phyloP scores from a whole-genome alignment of 2,113 vertebrate genomes.

The Nothoprocta perdicaria region DNA sequence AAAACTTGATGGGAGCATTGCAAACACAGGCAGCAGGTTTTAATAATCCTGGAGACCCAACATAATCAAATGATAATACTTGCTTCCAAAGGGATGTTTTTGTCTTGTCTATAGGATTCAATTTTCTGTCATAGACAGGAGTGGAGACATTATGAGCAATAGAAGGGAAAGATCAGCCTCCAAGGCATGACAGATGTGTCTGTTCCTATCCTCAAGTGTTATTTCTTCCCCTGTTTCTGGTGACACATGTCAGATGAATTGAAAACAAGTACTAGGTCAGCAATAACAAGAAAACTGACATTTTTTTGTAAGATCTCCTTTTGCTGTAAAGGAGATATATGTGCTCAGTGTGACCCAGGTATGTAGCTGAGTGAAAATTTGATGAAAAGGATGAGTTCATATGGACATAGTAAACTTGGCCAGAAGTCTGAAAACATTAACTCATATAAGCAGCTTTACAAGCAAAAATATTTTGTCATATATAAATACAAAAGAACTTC shows the following conservation, averaged over 20 bases:
- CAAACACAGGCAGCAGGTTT: conserved; percentile 36
- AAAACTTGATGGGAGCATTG: conserved; percentile 32
- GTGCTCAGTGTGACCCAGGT: not conserved
- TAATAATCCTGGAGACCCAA: conserved; percentile 21
- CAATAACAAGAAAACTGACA: not conserved
- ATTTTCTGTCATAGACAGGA: not conserved
- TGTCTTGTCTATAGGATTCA: conserved; percentile 20
- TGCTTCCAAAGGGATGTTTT: conserved; percentile 33
- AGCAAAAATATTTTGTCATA: not conserved
- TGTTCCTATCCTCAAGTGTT: not conserved
- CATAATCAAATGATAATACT: conserved; percentile 27
- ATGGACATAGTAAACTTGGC: not conserved
- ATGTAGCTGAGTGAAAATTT: not conserved
- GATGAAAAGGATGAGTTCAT: not conserved
- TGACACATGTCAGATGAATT: not conserved
- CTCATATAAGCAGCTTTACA: not conserved
- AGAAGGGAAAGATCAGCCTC: conserved; percentile 1
- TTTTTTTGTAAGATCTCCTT: fast-evolving
- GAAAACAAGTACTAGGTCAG: not conserved
- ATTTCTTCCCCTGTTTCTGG: not conserved
- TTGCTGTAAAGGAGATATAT: not conserved
- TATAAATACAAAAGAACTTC: not conserved
- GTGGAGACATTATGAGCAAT: not conserved
- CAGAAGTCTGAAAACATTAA: not conserved
- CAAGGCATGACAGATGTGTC: not conserved